Percentiles rank a stretch among this genome's conserved stretches.
Conservation (phyloP, 2,113 vertebrate genomes). For the Lasiurus borealis region DNA sequence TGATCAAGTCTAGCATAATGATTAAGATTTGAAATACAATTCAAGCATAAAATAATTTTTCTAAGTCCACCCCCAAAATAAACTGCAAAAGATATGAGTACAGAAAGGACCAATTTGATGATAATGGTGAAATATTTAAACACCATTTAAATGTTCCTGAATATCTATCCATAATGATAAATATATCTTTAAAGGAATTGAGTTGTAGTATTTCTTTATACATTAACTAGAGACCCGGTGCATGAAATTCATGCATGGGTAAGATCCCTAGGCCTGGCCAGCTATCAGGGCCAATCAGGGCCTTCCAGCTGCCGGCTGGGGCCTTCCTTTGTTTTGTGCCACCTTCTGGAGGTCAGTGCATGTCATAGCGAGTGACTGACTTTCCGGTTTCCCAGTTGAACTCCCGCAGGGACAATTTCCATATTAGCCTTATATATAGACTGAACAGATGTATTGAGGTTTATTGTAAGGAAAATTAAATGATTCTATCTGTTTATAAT, state of each 20-base stretch:
- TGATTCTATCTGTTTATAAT: not conserved
- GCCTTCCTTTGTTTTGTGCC: too few species aligned
- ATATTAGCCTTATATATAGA: too few species aligned
- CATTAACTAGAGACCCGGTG: not conserved
- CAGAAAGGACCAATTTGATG: not conserved
- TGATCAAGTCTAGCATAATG: not conserved
- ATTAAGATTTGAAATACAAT: not conserved
- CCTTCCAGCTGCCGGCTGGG: too few species aligned
- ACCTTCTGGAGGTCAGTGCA: too few species aligned
- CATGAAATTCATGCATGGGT: too few species aligned
- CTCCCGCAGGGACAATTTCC: too few species aligned
- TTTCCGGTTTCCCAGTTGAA: too few species aligned
- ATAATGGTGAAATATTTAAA: not conserved
- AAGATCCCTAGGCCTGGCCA: too few species aligned
- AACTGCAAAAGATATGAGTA: not conserved
- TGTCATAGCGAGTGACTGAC: too few species aligned
- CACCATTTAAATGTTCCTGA: not conserved
- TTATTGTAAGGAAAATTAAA: not conserved
- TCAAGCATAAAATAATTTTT: constrained; percentile 22
- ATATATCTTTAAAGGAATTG: not conserved
- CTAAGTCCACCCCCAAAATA: not conserved
- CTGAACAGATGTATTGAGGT: not conserved
- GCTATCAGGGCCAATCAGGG: too few species aligned
- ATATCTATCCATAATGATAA: not conserved
- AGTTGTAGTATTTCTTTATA: not conserved